Evolutionary conservation across 2,113 vertebrate species (phyloP), one percentile per base, ranked within the genome.

Genomic region (Herpailurus yagouaroundi): DNA sequence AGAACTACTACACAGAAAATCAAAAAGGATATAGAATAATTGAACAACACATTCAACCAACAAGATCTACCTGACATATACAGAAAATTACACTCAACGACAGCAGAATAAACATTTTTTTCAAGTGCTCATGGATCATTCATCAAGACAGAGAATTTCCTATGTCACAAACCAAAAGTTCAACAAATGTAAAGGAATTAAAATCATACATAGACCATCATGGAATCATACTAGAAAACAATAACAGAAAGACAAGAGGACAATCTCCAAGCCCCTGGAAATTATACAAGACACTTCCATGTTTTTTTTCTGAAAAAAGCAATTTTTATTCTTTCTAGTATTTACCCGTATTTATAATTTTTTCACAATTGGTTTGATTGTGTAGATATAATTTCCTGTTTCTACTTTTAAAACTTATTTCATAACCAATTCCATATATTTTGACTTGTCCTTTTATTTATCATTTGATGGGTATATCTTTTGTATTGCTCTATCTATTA

Each of bases 281-380:
- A 84, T 79, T 41, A 87, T 21, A 89, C 52, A 52, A 83, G 10
- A 60, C 8, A 45, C 7, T 45, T 45, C 45, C 1, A 45, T 45
- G 45, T 45, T 7, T 45, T 45, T 45, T 45, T 94, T 94, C 80
- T 93, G 69, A 79, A 97, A 77, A 66, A 18, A 79, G 55, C 45
- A 63, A 29, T 73, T 87, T 91, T 57, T 83, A 86, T 82, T 94
- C 45, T 96, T 45, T 94, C 41, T 29, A 82, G 33, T 64, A 64
- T 80, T 91, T 91, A 66, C 16, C 45, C 1, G 1, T 45, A 45
- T 45, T 45, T 45, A 45, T 45, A 29, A 57, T 77, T 93, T 91
- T 74, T 92, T 55, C 27, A 52, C 41, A 92, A 38, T n/a, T 63
- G 25, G 33, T 68, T 82, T 85, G 45, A 71, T 52, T 12, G 38